Evolutionary conservation across 2,113 vertebrate genomes (phyloP).

Genomic region (Regulus satrapa): DNA sequence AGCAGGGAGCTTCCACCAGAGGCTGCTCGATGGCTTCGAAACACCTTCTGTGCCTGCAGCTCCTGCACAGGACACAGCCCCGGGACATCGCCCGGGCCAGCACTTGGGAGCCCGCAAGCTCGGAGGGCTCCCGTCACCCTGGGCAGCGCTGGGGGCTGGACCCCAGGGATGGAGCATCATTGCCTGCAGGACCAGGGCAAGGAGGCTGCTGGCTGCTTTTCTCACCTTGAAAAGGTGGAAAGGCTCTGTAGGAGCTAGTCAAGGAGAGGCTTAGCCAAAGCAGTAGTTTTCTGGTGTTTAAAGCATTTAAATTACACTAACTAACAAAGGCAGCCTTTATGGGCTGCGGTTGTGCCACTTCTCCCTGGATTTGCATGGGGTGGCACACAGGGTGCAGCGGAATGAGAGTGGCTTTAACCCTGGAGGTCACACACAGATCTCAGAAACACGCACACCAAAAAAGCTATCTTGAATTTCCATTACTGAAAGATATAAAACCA

Average conservation of each 20-base stretch:
- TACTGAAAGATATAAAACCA: neutral
- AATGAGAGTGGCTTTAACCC: neutral
- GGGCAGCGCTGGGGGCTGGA: neutral
- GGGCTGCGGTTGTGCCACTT: neutral
- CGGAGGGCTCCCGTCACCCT: accelerated
- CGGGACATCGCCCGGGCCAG: neutral
- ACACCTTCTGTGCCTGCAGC: neutral
- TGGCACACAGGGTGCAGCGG: neutral
- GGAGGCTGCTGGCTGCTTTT: neutral
- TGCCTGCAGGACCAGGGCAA: neutral
- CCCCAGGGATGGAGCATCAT: neutral
- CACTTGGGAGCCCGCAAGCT: accelerated
- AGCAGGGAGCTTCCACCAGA: conserved; percentile 35
- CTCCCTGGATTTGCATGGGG: neutral
- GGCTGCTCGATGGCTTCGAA: conserved; percentile 44
- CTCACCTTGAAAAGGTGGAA: neutral
- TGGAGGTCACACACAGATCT: neutral
- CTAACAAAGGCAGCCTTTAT: neutral
- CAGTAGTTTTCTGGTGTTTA: neutral
- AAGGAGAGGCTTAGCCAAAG: neutral
- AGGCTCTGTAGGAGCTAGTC: neutral
- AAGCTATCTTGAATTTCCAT: neutral
- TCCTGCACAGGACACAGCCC: neutral
- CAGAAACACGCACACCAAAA: neutral
- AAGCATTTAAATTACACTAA: neutral